A percentile compares a stretch with the other conserved stretches of the same genome.
These are phyloP conservation scores for Xenopus borealis DNA, from an alignment of 2,113 vertebrate genomes.

Conservation along the genomic window DNA sequence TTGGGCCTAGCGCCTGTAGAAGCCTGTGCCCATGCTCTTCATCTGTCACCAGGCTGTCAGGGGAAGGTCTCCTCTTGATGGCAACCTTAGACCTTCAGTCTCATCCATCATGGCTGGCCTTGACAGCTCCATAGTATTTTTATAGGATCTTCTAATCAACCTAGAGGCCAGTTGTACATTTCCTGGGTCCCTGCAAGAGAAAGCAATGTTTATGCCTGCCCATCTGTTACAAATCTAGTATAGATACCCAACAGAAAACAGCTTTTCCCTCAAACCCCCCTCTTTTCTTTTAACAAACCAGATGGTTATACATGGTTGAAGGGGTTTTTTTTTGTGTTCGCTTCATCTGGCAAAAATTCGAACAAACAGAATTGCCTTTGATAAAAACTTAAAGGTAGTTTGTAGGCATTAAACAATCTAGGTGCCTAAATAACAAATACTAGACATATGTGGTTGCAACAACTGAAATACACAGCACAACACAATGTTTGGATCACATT, in stretches of 20 bases:
- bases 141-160: constrained; percentile 35
- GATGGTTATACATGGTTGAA: constrained; percentile 29
- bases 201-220: constrained; percentile 5
- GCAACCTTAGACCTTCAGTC: constrained; percentile 18
- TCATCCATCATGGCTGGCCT: constrained; percentile 50
- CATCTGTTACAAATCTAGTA: constrained; percentile 43
- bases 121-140: constrained; percentile 38
- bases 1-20: constrained; percentile 18
- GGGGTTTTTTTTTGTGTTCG: background rate
- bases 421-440: background rate
- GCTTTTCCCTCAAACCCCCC: background rate
- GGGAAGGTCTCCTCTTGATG: constrained; percentile 36
- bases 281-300: constrained; percentile 24
- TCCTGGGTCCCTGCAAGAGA: constrained; percentile 25
- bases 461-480: too few species aligned
- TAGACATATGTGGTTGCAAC: background rate
- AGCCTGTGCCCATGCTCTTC: constrained; percentile 33
- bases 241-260: constrained; percentile 23
- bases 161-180: constrained; percentile 18
- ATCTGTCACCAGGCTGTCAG: constrained; percentile 50
- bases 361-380: background rate
- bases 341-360: constrained; percentile 1
- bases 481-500: too few species aligned
- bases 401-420: background rate
- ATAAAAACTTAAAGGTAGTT: background rate